Evolutionary conservation across 2,888 invertebrate species (phyloP), one percentile per base, ranked within the genome.

Genomic region (Drosophila tripunctata): DNA sequence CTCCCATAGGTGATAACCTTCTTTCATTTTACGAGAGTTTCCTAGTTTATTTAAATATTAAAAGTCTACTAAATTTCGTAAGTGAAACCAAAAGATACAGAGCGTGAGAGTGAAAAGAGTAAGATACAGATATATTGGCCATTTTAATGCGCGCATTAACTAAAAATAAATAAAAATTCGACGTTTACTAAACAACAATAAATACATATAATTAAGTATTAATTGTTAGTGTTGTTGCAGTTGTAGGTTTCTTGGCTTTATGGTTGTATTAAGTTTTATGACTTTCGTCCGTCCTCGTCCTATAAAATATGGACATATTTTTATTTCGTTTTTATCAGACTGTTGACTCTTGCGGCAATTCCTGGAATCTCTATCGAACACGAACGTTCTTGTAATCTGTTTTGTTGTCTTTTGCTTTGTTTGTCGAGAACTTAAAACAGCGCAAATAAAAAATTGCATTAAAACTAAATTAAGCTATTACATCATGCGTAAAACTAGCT

Each of bases 131-230:
- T 24, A 30, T 12, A 52, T 2, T 22, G 15, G 12, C 35, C 36
- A 36, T 67, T 75, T 86, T 75, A 69, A 86, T 80, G 80, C 50
- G 77, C 87, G 63, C 87, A 83, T 76, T 64, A 60, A 80, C 74
- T 86, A 80, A 77, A 86, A 83, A 80, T 81, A 81, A 79, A 79
- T 75, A 64, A 65, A 72, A 74, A 27, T 22, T 6, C 31, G 40
- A 1, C 54, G 17, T 51, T 68, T 71, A 68, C 43, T 66, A 17
- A 70, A 52, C 48, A 54, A 47, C 64, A 56, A 80, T 63, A 67
- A 77, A 70, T 58, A 67, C 36, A 54, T 58, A 72, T 57, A 72
- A 75, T 75, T 63, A 75, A 63, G 64, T 36, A 72, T 69, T 82
- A 82, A 82, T 85, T 75, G 78, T 68, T 62, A 45, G 61, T 74